These are phyloP conservation scores for Chanos chanos DNA, from an alignment of 2,797 vertebrate species.

Conservation along the genomic window DNA sequence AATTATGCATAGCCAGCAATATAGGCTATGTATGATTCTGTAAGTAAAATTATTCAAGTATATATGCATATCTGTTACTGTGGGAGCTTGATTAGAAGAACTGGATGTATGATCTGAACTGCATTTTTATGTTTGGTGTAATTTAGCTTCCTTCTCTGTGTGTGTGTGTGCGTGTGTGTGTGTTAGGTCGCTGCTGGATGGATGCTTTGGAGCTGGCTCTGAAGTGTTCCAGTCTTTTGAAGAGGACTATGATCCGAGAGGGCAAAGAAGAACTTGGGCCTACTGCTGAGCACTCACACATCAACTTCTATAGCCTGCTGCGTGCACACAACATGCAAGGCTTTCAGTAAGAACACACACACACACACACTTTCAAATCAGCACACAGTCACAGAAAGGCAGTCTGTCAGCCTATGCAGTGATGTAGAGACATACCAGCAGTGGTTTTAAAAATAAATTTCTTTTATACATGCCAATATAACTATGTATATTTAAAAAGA, in stretches of 20 bases:
- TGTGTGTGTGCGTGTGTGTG: background rate
- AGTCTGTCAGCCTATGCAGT: background rate
- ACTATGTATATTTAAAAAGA: no score
- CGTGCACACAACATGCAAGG: slow-evolving; percentile 90
- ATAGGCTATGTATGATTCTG: no score
- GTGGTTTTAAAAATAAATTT: no score
- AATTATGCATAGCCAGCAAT: no score
- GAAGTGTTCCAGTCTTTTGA: slow-evolving; percentile 94
- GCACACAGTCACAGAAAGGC: background rate
- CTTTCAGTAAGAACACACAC: slow-evolving; percentile 78
- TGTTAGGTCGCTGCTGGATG: slow-evolving; percentile 95
- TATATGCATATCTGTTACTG: background rate
- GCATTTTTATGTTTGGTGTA: no score
- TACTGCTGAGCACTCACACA: slow-evolving; percentile 78
- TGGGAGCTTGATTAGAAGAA: no score
- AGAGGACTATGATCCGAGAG: slow-evolving; percentile 96
- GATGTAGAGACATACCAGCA: background rate
- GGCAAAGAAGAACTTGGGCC: slow-evolving; percentile 89
- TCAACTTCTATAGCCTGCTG: slow-evolving; percentile 92
- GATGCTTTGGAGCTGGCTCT: slow-evolving; percentile 95
- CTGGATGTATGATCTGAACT: no score
- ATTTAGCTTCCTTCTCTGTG: background rate
- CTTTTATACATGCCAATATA: no score
- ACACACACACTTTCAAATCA: no score
- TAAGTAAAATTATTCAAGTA: no score